Base-by-base conservation (phyloP, 2,888 invertebrate genomes). In the Ethmia dodecea region DNA sequence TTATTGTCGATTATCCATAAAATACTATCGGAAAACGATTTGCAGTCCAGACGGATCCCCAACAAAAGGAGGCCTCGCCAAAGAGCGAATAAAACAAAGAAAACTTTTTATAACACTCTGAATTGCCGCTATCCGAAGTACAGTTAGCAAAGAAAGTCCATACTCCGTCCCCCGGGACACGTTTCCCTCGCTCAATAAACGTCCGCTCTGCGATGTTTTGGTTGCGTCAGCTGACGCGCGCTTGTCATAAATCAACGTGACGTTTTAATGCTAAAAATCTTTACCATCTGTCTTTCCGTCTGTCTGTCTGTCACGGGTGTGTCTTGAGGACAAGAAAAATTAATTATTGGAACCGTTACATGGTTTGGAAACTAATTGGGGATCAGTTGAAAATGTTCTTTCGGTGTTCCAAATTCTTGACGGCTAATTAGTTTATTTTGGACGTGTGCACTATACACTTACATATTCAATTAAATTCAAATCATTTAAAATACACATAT, bases 1-100 rank as follows among this genome's bases (percentile, higher is more conserved):
- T 77, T 73, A 77, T 74, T 75, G 68, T 73, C 73, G 72, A 71
- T 76, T 73, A 75, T 70, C 12, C 63, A 74, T 67, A 72, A 67
- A 76, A 71, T 69, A 66, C 60, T 80, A 80, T 80, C 57, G 78
- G 79, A 78, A 80, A 80, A 79, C 81, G 73, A 80, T 81, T 79
- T 67, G 57, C 55, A 57, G 60, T 63, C 69, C 67, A 66, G 70
- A 67, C 66, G 63, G 47, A 53, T 53, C 58, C 52, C 47, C 50
- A 50, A 55, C 58, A 22, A 22, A n/a, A 22, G 22, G 45, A 45
- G 52, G 45, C 59, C 42, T 42, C 40, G 43, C 43, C 45, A 22
- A 46, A 48, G 47, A 49, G 42, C 49, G 59, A 52, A 62, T 73
- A 69, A 78, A 75, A 80, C 77, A 79, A 77, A 75, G 69, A 70